These are phyloP conservation scores for Crocuta crocuta DNA, from an alignment of 2,113 vertebrate species.

Conservation along the genomic window DNA sequence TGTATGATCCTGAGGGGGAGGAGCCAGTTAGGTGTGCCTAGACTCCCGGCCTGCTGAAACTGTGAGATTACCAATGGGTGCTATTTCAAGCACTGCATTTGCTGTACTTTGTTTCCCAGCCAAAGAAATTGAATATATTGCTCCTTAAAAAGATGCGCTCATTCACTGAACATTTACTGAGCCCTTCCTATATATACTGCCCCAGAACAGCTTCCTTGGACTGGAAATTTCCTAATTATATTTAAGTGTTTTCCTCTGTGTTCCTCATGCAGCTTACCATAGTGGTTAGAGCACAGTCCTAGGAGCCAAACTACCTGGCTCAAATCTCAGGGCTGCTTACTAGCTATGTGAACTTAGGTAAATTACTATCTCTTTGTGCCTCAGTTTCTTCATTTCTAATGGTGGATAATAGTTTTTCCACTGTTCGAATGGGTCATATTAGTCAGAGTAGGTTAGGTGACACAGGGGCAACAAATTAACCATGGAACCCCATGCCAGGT, in stretches of 20 bases:
- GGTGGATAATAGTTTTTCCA: not conserved
- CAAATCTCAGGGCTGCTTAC: not conserved
- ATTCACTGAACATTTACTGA: not conserved
- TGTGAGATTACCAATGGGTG: not conserved
- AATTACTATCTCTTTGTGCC: not conserved
- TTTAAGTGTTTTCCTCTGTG: not conserved
- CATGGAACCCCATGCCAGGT: not conserved
- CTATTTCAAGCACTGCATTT: not conserved
- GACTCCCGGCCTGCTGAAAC: not conserved
- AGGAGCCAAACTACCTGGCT: not conserved
- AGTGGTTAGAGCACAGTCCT: not conserved
- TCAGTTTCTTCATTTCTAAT: not conserved
- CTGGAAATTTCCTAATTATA: conserved; percentile 38
- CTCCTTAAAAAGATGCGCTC: not conserved
- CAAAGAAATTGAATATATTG: not conserved
- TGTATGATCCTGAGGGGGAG: not conserved
- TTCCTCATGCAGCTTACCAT: not conserved
- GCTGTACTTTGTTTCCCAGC: not conserved
- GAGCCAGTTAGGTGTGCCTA: not conserved
- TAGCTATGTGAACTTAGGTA: not conserved
- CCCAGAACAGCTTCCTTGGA: not conserved
- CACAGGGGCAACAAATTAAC: not conserved
- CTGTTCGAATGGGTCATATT: not conserved
- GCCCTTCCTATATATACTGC: not conserved
- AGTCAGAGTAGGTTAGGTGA: not conserved